Percentiles rank a stretch among this genome's conserved stretches.
Conservation (phyloP, 2,888 invertebrate species). For the Stenurella melanura region DNA sequence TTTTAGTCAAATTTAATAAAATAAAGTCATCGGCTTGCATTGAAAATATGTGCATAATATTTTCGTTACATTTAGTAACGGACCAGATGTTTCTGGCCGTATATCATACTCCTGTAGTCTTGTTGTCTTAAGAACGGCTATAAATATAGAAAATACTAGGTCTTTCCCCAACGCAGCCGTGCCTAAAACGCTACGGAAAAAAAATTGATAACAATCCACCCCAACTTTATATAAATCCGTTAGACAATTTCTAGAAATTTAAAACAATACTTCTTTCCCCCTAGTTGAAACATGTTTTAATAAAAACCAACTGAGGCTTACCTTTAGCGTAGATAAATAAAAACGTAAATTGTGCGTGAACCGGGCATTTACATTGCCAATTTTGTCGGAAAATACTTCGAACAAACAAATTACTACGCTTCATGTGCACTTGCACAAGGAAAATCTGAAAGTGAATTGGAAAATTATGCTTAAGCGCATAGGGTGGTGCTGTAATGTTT, state of each 20-base stretch:
- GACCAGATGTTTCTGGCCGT: slow-evolving; percentile 65
- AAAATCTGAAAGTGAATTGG: slow-evolving; percentile 57
- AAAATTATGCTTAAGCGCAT: slow-evolving; percentile 59
- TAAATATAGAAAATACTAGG: slow-evolving; percentile 62
- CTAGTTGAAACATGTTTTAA: slow-evolving; percentile 63
- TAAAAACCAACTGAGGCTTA: slow-evolving; percentile 64
- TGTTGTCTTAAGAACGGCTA: slow-evolving; percentile 67
- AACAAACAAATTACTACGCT: slow-evolving; percentile 62
- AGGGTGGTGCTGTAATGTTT: slow-evolving; percentile 19
- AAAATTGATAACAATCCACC: slow-evolving; percentile 37
- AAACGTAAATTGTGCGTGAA: slow-evolving; percentile 69
- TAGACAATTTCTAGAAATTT: slow-evolving; percentile 25
- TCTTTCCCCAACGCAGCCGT: slow-evolving; percentile 39
- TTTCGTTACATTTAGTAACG: slow-evolving; percentile 64
- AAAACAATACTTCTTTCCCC: slow-evolving; percentile 46
- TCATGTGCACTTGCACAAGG: slow-evolving; percentile 58
- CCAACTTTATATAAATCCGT: not conserved
- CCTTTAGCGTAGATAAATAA: slow-evolving; percentile 64
- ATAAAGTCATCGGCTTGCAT: slow-evolving; percentile 50
- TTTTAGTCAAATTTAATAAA: slow-evolving; percentile 25
- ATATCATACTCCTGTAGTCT: slow-evolving; percentile 59
- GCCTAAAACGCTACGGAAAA: slow-evolving; percentile 40
- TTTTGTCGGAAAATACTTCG: slow-evolving; percentile 58
- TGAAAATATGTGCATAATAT: slow-evolving; percentile 57
- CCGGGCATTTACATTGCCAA: slow-evolving; percentile 64